Conservation (phyloP, 2,888 invertebrate genomes). For the Ectemnius lituratus region DNA sequence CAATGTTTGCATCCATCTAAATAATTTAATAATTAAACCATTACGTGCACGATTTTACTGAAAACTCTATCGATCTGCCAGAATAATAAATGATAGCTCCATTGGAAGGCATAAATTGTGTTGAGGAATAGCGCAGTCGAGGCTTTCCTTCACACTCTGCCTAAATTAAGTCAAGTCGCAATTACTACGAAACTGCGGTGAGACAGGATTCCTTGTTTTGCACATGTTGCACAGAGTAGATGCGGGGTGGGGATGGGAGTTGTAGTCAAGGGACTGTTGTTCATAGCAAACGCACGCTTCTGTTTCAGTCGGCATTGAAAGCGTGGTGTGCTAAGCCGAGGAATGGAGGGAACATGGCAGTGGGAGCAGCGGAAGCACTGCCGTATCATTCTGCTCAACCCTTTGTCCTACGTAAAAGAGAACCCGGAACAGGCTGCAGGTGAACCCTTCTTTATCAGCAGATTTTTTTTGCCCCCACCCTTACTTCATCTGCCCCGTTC, state of each 20-base stretch:
- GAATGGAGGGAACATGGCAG: slow-evolving; percentile 77
- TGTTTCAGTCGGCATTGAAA: slow-evolving; percentile 68
- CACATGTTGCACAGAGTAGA: too few relatives aligned
- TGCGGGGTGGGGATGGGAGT: neutral
- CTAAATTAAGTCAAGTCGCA: too few relatives aligned
- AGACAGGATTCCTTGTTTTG: too few relatives aligned
- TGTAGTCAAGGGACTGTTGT: neutral
- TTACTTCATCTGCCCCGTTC: slow-evolving; percentile 4
- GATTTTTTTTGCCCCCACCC: slow-evolving; percentile 32
- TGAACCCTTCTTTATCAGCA: slow-evolving; percentile 58
- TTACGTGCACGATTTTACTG: too few relatives aligned
- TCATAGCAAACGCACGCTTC: slow-evolving; percentile 11
- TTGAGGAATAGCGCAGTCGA: too few relatives aligned
- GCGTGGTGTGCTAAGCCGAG: slow-evolving; percentile 70
- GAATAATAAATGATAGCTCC: too few relatives aligned
- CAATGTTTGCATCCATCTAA: neutral
- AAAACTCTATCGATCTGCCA: too few relatives aligned
- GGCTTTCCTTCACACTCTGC: too few relatives aligned
- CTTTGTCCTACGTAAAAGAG: slow-evolving; percentile 74
- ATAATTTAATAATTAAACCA: slow-evolving; percentile 1
- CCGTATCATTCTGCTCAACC: slow-evolving; percentile 75
- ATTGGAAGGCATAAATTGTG: too few relatives aligned
- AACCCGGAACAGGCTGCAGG: slow-evolving; percentile 74
- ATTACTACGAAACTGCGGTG: too few relatives aligned
- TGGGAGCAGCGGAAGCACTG: slow-evolving; percentile 77